Evolutionary conservation across 2,797 vertebrate genomes (phyloP), one percentile per base, ranked within the genome.

Genomic region (Sylvilagus floridanus): DNA sequence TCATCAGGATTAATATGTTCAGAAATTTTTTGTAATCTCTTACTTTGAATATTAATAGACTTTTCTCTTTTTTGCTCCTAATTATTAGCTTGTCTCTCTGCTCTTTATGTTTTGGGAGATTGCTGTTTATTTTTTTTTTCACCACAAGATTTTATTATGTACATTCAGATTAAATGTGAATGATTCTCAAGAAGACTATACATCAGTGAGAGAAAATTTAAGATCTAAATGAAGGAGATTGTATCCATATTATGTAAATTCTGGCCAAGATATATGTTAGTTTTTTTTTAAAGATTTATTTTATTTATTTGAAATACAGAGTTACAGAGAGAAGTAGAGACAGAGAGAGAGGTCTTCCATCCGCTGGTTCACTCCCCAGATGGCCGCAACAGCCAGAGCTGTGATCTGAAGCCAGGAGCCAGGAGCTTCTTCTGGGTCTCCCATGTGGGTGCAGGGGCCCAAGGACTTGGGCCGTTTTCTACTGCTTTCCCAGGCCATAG

Each of bases 241-340:
- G 28, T 82, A 88, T 89, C 60, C 92, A 86, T 93, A 82, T 90
- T 89, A 94, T 66, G 84, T 85, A 96, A 95, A 97, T 95, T 94
- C 96, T 84, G 89, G 95, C 54, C 47, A 79, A 95, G 93, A 97
- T 95, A 87, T 65, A 97, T 92, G 93, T 93, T 37, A 37, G 37
- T 4, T 37, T 37, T 37, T 91, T 88, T 96, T 97, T 96, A 42
- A 42, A 42, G 42, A 9, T 42, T 42, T 42, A 42, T 42, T 42
- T 42, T 42, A 42, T 42, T 42, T 42, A 42, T 42, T 42, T 42
- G 42, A 42, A 42, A 42, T 7, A 42, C 42, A 42, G 42, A 42
- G 42, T 42, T 42, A 42, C 42, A 42, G 42, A 42, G 42, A 8
- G 8, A 42, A 42, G 42, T 42, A 42, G 42, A 42, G 42, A 42